Base-by-base conservation (phyloP, 1,140 invertebrate genomes). In the Chironomus striatipennis region DNA sequence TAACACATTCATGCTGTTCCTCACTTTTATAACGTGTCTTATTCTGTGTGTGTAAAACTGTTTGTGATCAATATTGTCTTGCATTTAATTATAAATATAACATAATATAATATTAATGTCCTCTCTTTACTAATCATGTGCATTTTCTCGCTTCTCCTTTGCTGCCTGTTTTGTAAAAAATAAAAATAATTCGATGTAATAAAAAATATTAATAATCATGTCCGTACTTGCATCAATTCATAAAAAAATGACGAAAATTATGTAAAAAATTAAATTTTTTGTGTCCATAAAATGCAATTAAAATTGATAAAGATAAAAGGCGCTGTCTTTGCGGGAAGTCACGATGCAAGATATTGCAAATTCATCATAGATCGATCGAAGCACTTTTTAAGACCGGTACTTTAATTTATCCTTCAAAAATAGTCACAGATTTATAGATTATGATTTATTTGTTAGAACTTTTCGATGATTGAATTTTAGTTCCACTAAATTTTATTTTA, bases 351-450 rank as follows among this genome's bases (percentile, higher is more conserved):
- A 84, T 96, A 96, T 88, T 95, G 93, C 89, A 92, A 93, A 81
- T 92, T 94, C 87, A 92, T 97, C 83, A 87, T 94, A 85, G 94
- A 96, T 85, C 90, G 94, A 85, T 97, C 94, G 86, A 91, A 93
- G 83, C 93, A 95, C 86, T 90, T 96, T 83, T 89, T 98, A 84
- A 91, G 90, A 88, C 93, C 93, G 94, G 94, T 97, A 91, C 93
- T 91, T 89, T 79, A 84, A 83, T 83, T 79, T 78, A 78, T 78
- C 78, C 81, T 78, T 78, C 83, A 83, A 78, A 79, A 78, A 77
- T 79, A 76, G 76, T 79, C 77, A 75, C 76, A 47, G 10, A 75
- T 76, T 57, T n/a, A n/a, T n/a, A 57, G 5, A 12, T 57, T 57
- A n/a, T 57, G 47, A 57, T 12, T 15, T 57, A 9, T 8, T 15